These are phyloP conservation scores for Heliconius hermathena DNA, from an alignment of 1,140 invertebrate genomes.

Conservation along the genomic window DNA sequence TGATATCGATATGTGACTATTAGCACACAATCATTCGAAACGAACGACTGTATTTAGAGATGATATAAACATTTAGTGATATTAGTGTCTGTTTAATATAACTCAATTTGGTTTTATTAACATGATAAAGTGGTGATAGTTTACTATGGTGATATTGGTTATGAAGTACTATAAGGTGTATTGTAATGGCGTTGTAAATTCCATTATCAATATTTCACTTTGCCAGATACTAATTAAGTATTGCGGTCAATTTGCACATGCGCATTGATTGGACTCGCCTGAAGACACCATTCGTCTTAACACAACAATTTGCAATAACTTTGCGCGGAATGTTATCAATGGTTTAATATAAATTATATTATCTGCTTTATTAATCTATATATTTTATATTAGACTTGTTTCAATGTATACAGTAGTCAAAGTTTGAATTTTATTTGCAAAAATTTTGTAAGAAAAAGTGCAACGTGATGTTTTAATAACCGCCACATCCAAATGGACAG, in stretches of 20 bases:
- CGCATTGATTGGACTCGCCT: constrained; percentile 62
- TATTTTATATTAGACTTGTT: background rate
- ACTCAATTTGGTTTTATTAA: constrained; percentile 26
- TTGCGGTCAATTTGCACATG: constrained; percentile 68
- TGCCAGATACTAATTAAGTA: constrained; percentile 68
- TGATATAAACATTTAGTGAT: constrained; percentile 29
- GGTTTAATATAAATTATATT: background rate
- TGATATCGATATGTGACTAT: constrained; percentile 54
- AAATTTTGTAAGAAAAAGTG: background rate
- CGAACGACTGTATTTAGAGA: constrained; percentile 32
- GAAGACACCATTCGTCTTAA: constrained; percentile 70
- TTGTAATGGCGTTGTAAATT: constrained; percentile 60
- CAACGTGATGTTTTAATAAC: too few species aligned
- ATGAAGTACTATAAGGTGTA: constrained; percentile 48
- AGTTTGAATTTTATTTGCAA: background rate
- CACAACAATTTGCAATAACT: constrained; percentile 43
- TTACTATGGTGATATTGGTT: constrained; percentile 33
- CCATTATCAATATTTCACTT: constrained; percentile 70
- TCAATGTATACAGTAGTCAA: background rate
- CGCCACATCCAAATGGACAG: too few species aligned
- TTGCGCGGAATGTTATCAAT: background rate
- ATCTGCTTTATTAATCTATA: background rate
- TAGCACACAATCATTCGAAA: constrained; percentile 43
- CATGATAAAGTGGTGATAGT: constrained; percentile 17
- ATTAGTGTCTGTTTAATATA: constrained; percentile 17